Evolutionary conservation across 2,888 invertebrate species (phyloP), one percentile per base, ranked within the genome.

Genomic region (Chromoteleia sp.): DNA sequence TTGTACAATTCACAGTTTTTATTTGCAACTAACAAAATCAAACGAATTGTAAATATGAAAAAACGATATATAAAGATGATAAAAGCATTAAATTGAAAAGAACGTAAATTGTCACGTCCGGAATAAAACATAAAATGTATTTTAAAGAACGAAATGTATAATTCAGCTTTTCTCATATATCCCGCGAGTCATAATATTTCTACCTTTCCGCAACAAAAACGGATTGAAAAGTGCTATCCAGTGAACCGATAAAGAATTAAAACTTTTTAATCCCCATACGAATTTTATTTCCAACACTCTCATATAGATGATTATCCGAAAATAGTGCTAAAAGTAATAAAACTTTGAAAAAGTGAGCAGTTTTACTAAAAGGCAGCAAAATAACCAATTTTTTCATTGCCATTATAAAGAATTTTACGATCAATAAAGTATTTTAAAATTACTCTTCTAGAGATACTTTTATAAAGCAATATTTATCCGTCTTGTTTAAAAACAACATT

Each of bases 161-260:
- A 43, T 61, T 61, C 21, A 63, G 33, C 48, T 65, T 50, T 50
- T 39, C 50, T 65, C 50, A 30, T 65, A 50, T 65, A 39, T 48
- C 25, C 39, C 5, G 45, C 10, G 36, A 63, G 33, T 50, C 15
- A 63, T 65, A 25, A 65, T 65, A 52, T 65, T 52, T 52, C 50
- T 50, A 36, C 15, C 39, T 33, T 6, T 17, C 25, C 17, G 48
- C 25, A 50, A 50, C 50, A 65, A 50, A 52, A 52, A 50, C 25
- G 65, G 39, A 52, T 65, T 45, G 63, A 63, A 63, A 33, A 50
- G 50, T 39, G 12, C 36, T 21, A 50, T 39, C 39, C 39, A 21
- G 21, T 65, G 50, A 65, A 65, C 65, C 21, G 39, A 65, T 65
- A 52, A 65, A 65, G 50, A 65, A 65, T 43, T 43, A 15, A 43